A percentile compares a stretch with the other conserved stretches of the same genome.
phyloP scores from a whole-genome alignment of 2,888 invertebrate species.

The Enchytraeus crypticus region DNA sequence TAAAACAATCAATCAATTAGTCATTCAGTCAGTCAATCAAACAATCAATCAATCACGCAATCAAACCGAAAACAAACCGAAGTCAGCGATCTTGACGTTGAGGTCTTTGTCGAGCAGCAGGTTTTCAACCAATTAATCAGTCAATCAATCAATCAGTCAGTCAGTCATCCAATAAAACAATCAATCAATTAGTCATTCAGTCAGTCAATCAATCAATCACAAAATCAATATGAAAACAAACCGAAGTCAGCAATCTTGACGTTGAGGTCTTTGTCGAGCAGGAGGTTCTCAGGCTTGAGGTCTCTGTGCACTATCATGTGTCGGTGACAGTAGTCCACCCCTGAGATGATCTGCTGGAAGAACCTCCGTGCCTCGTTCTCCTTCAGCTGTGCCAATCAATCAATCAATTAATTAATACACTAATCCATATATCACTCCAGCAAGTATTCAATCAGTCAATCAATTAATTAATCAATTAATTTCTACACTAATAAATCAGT shows the following conservation, averaged over 20 bases:
- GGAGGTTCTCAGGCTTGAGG: slow-evolving; percentile 90
- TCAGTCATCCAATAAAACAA: background rate
- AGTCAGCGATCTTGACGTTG: slow-evolving; percentile 93
- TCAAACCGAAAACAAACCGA: slow-evolving; percentile 53
- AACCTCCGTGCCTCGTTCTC: slow-evolving; percentile 94
- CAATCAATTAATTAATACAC: background rate
- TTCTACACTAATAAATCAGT: background rate
- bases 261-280: slow-evolving; percentile 82
- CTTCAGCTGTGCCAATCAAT: slow-evolving; percentile 58
- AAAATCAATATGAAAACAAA: slow-evolving; percentile 35
- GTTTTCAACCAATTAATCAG: slow-evolving; percentile 96
- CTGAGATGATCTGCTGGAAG: slow-evolving; percentile 98
- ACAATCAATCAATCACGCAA: background rate
- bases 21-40: background rate
- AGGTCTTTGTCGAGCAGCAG: slow-evolving; percentile 78
- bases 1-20: background rate
- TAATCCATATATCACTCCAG: background rate
- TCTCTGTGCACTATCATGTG: slow-evolving; percentile 99
- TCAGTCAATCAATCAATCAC: background rate
- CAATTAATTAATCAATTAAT: too few species aligned
- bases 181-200: background rate
- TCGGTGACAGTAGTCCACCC: slow-evolving; percentile 96
- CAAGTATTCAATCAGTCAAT: too few species aligned
- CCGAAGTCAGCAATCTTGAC: slow-evolving; percentile 91
- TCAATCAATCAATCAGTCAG: too few species aligned